Base-by-base conservation (phyloP, 2,113 vertebrate species). In the Leucopternis melanops region DNA sequence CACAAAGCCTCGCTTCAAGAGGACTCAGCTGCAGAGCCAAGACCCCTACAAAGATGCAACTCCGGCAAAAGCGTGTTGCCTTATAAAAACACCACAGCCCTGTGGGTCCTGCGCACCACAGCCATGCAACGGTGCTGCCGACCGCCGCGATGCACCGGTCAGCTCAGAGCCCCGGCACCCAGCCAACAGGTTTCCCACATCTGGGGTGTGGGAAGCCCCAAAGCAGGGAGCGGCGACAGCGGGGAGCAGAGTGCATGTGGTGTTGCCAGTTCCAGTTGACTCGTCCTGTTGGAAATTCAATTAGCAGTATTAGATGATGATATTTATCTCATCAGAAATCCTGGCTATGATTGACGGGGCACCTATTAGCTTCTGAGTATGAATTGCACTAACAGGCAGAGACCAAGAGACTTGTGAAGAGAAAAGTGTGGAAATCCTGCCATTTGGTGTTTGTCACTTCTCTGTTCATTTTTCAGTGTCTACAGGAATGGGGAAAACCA, bases 101-200 rank as follows among this genome's bases (percentile, higher is more conserved):
- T 2, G 4, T 2, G 4, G n/a, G 47, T 17, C 42, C 36, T 9
- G 49, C 49, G 12, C 31, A 0, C 11, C 5, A 2, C 45, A 25
- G n/a, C 59, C 4, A 1, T 32, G 69, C 40, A 11, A 23, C 23
- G 5, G 9, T 52, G 55, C 42, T 16, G 8, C 27, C 1, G 1
- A n/a, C 55, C 17, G 6, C 58, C 4, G 27, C 11, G 19, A 6
- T 8, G 31, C 54, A 5, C 45, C 5, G 2, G 49, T 13, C n/a
- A 5, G 20, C 66, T 59, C 74, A 7, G 44, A 79, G 67, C 47
- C n/a, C 54, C 4, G 0, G 34, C 23, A 4, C 61, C 59, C 67
- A n/a, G 25, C 32, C 32, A 5, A 13, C 26, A 9, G 22, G 4
- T 40, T 55, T 31, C 38, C 52, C 52, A 13, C 0, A 3, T 12